These are phyloP conservation scores for Allophyes oxyacanthae DNA, from an alignment of 2,888 invertebrate genomes.

Conservation along the genomic window DNA sequence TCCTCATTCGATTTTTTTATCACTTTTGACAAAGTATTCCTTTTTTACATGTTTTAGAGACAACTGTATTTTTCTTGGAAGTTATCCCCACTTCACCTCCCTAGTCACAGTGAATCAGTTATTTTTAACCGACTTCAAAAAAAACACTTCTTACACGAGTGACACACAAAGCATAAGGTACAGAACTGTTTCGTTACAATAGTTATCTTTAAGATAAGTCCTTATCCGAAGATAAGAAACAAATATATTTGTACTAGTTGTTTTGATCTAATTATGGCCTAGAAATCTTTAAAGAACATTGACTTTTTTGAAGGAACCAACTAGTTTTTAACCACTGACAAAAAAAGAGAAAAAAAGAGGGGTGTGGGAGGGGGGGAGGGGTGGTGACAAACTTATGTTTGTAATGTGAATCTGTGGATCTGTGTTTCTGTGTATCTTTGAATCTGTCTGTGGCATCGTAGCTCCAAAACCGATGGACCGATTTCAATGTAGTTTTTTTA, in stretches of 20 bases:
- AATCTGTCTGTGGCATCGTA: too few species aligned
- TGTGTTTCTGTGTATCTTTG: too few species aligned
- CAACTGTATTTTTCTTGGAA: too few species aligned
- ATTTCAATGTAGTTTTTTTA: too few species aligned
- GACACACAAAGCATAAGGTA: constrained; percentile 11
- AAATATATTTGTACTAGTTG: constrained; percentile 56
- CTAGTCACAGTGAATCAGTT: background rate
- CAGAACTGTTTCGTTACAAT: constrained; percentile 33
- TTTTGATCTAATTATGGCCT: constrained; percentile 54
- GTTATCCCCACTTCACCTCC: background rate
- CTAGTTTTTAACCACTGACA: too few species aligned
- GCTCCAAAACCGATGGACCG: too few species aligned
- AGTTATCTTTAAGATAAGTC: constrained; percentile 73
- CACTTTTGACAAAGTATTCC: background rate
- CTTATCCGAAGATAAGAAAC: constrained; percentile 71
- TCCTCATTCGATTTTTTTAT: constrained; percentile 3
- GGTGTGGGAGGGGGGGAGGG: too few species aligned
- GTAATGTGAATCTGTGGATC: too few species aligned
- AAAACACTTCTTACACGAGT: constrained; percentile 25
- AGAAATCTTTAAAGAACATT: constrained; percentile 48
- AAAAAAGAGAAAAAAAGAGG: too few species aligned
- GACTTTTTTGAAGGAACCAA: constrained; percentile 23
- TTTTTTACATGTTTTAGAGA: background rate
- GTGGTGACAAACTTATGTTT: too few species aligned
- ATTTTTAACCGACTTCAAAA: too few species aligned